Conservation (phyloP, 2,113 vertebrate species). For the Zosterops hypoxanthus region DNA sequence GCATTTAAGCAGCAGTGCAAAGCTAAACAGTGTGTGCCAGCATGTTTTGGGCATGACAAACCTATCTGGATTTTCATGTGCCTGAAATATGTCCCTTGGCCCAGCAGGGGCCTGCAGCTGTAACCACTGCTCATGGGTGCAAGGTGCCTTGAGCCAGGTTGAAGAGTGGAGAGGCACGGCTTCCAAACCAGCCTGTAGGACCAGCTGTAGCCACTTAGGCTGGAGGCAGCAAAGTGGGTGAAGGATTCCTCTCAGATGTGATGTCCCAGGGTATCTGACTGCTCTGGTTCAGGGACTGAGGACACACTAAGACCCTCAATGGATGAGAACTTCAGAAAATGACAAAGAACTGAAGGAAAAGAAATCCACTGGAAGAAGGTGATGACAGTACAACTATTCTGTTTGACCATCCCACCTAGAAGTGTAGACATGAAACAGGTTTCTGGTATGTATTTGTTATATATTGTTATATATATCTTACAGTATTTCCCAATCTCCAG, state of each 20-base stretch:
- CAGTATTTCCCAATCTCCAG: background rate
- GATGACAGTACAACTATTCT: background rate
- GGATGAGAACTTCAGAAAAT: background rate
- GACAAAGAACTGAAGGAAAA: background rate
- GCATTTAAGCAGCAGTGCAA: background rate
- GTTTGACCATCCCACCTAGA: background rate
- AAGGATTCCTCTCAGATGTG: background rate
- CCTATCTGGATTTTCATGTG: background rate
- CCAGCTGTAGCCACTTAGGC: background rate
- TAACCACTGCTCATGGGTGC: background rate
- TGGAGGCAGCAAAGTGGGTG: background rate
- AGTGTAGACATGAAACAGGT: background rate
- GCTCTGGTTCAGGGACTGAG: background rate
- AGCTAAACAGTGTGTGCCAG: background rate
- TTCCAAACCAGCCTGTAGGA: background rate
- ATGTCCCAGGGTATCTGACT: background rate
- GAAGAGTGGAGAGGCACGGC: background rate
- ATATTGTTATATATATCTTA: background rate
- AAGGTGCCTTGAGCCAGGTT: background rate
- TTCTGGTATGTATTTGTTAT: background rate
- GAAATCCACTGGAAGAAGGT: background rate
- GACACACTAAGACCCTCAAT: background rate
- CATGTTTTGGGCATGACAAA: fast-evolving
- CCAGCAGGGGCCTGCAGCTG: background rate
- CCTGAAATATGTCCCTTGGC: background rate